Evolutionary conservation across 2,888 invertebrate genomes (phyloP).

Genomic region (Megalurothrips usitatus): DNA sequence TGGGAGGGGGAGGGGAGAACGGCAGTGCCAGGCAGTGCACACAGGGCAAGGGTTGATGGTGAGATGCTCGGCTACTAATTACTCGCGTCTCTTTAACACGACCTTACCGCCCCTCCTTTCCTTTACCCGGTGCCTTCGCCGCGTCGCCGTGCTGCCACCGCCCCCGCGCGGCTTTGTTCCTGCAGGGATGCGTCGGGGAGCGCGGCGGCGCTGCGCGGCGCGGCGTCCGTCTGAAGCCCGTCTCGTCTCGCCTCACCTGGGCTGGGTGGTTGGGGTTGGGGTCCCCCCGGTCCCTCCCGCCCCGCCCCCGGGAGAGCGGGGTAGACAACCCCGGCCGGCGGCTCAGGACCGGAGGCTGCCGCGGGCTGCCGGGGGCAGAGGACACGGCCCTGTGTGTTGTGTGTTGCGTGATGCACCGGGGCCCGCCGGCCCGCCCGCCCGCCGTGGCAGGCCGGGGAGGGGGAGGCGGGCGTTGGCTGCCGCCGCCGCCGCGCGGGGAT

Average conservation of each 20-base stretch:
- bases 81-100: constrained; percentile 16
- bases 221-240: neutral
- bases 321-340: no score
- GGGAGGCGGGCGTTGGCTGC: neutral
- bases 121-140: constrained; percentile 29
- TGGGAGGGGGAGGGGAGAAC: neutral
- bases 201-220: neutral
- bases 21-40: neutral
- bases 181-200: neutral
- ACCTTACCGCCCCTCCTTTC: neutral
- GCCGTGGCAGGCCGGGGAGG: neutral
- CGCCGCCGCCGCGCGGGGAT: neutral
- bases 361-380: no score
- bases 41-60: constrained; percentile 15
- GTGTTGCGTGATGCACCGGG: neutral
- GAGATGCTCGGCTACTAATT: constrained; percentile 14
- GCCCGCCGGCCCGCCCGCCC: neutral
- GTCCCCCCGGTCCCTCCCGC: neutral
- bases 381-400: no score
- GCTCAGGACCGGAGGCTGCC: no score
- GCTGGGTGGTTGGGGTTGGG: neutral
- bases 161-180: constrained; percentile 11
- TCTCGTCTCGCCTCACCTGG: neutral
- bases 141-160: constrained; percentile 7
- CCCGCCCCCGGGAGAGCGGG: neutral